A percentile compares a stretch with the other conserved stretches of the same genome.
phyloP scores from a whole-genome alignment of 1,140 invertebrate species.

The Cryptotermes secundus region DNA sequence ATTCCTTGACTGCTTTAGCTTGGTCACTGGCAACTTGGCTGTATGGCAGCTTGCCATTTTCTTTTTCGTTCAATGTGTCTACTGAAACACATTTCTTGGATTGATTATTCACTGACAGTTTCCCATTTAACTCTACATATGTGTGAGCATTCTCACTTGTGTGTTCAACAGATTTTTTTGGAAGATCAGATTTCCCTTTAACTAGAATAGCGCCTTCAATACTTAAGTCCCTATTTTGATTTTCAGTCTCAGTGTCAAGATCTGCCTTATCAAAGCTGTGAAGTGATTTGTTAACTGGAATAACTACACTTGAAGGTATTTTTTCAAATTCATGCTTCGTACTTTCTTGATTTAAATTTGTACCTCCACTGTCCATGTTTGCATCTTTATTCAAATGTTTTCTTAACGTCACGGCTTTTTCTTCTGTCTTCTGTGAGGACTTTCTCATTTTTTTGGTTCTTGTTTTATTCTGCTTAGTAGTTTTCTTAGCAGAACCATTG shows the following conservation, averaged over 20 bases:
- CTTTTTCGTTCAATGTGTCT: not conserved
- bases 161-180: not conserved
- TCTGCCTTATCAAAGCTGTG: not conserved
- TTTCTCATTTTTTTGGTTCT: not conserved
- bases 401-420: conserved; percentile 1
- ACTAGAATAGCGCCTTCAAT: not conserved
- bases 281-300: not conserved
- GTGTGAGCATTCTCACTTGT: not conserved
- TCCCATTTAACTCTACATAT: not conserved
- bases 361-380: not conserved
- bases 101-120: not conserved
- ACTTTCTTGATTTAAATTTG: not conserved
- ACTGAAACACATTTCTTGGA: not conserved
- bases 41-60: not conserved
- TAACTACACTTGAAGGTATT: not conserved
- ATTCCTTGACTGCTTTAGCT: not conserved
- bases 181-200: not conserved
- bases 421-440: not conserved
- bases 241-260: not conserved
- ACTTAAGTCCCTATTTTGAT: not conserved
- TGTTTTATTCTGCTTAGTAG: not conserved
- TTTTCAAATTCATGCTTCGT: not conserved
- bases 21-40: not conserved
- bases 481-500: not conserved
- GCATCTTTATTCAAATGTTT: not conserved